These are phyloP conservation scores for Plusia festucae DNA, from an alignment of 2,888 invertebrate species.

Conservation along the genomic window DNA sequence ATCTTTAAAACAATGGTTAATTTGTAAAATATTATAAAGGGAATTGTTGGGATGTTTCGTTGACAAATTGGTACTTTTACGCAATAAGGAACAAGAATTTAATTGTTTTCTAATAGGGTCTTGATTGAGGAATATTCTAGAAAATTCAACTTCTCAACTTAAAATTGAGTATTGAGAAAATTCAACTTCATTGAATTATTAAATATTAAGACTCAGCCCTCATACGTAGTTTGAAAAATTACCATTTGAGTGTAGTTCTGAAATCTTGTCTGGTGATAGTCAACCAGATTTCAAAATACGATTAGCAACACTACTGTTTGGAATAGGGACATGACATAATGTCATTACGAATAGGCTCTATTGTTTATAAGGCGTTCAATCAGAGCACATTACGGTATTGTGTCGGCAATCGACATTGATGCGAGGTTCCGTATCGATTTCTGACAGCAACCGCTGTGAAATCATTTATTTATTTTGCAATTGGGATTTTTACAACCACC, in stretches of 20 bases:
- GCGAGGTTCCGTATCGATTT: conserved; percentile 21
- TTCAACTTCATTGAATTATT: too few species aligned
- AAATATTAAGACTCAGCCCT: too few species aligned
- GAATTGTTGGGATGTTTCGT: conserved; percentile 41
- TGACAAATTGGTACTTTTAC: conserved; percentile 16
- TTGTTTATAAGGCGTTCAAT: conserved; percentile 22
- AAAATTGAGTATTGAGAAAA: too few species aligned
- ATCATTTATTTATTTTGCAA: too few species aligned
- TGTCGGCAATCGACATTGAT: conserved; percentile 8
- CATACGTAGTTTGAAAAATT: too few species aligned
- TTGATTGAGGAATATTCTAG: too few species aligned
- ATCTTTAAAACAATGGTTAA: conserved; percentile 63
- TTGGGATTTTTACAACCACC: too few species aligned
- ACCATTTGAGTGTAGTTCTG: too few species aligned
- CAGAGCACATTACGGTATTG: conserved; percentile 15
- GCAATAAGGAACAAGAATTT: neutral
- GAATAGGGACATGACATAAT: neutral
- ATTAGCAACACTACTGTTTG: neutral
- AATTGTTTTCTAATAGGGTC: too few species aligned
- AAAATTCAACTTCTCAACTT: too few species aligned
- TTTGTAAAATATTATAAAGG: conserved; percentile 59
- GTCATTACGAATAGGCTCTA: neutral
- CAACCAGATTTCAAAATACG: neutral
- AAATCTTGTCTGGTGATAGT: too few species aligned
- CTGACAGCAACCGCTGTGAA: conserved; percentile 10